phyloP scores from a whole-genome alignment of 1,140 invertebrate species.

The Melanaphis sacchari region DNA sequence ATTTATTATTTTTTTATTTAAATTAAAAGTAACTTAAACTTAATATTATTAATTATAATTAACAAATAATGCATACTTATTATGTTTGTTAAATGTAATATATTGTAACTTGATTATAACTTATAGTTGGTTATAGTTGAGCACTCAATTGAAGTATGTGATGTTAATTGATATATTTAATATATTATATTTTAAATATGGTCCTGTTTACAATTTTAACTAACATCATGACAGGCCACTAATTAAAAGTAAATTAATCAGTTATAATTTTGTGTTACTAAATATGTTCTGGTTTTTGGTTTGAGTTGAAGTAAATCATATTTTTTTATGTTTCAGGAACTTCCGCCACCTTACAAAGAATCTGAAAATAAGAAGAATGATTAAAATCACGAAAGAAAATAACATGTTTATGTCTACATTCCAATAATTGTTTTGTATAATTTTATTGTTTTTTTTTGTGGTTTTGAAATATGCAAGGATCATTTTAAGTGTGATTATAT shows the following conservation, averaged over 20 bases:
- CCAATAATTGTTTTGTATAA: constrained; percentile 39
- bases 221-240: not conserved
- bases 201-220: no score
- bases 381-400: not conserved
- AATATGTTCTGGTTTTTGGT: not conserved
- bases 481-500: not conserved
- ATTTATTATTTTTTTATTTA: not conserved
- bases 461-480: constrained; percentile 34
- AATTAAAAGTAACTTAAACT: no score
- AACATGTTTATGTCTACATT: constrained; percentile 35
- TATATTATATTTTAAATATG: no score
- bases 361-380: constrained; percentile 43
- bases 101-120: no score
- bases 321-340: constrained; percentile 32
- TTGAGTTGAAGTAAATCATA: not conserved
- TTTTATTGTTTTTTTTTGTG: constrained; percentile 26
- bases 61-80: no score
- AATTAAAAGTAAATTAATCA: not conserved
- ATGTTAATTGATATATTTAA: no score
- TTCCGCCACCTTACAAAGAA: constrained; percentile 45
- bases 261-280: not conserved
- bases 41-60: no score
- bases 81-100: no score
- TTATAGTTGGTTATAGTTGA: no score
- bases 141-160: no score